These are phyloP conservation scores for Columba janthina DNA, from an alignment of 2,113 vertebrate species.

Conservation along the genomic window DNA sequence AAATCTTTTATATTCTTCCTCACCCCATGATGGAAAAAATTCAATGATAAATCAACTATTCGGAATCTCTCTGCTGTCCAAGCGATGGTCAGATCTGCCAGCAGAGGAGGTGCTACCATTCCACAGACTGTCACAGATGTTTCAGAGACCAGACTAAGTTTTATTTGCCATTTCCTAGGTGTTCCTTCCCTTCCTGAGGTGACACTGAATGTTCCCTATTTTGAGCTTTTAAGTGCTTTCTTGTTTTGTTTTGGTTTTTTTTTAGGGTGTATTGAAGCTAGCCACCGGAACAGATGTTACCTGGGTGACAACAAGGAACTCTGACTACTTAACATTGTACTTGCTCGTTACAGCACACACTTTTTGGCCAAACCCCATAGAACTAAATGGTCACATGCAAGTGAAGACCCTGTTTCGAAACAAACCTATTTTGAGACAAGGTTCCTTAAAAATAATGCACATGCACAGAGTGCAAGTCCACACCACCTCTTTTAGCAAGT, in stretches of 20 bases:
- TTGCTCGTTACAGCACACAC: neutral
- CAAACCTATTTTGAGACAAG: neutral
- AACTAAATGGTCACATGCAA: neutral
- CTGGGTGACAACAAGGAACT: neutral
- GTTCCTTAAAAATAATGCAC: neutral
- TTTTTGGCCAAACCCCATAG: neutral
- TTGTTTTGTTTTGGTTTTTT: neutral
- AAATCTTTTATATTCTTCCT: neutral
- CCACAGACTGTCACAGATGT: neutral
- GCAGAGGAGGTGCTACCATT: neutral
- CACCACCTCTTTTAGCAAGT: neutral
- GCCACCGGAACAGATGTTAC: neutral
- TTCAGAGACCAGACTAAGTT: neutral
- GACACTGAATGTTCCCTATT: neutral
- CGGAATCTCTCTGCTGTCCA: neutral
- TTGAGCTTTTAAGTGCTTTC: neutral
- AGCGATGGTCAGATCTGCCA: neutral
- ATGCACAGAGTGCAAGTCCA: neutral
- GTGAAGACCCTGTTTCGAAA: neutral
- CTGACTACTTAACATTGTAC: neutral
- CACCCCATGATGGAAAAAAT: neutral
- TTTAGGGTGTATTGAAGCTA: neutral
- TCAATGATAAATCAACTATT: neutral
- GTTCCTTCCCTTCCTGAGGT: neutral
- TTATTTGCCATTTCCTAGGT: neutral